These are phyloP conservation scores for Drosophila truncata DNA, from an alignment of 1,140 invertebrate genomes.

Conservation along the genomic window DNA sequence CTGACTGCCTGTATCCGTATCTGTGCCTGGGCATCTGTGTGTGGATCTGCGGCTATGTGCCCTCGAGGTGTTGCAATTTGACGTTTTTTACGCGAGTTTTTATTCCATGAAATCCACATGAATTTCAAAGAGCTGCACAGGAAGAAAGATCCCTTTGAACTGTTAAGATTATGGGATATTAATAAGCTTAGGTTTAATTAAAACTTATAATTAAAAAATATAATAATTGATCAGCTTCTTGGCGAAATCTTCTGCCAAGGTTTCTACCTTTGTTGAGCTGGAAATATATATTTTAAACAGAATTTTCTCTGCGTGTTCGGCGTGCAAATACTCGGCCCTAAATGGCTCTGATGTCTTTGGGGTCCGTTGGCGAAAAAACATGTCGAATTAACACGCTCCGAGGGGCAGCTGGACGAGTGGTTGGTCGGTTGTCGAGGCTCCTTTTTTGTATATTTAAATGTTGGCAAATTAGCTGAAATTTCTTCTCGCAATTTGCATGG, in stretches of 20 bases:
- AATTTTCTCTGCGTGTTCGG: conserved; percentile 40
- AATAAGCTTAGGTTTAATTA: background rate
- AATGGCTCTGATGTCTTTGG: conserved; percentile 65
- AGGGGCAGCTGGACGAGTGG: conserved; percentile 54
- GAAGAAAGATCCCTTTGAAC: background rate
- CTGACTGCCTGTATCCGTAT: conserved; percentile 14
- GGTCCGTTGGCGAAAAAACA: conserved; percentile 72
- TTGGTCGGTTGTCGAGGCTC: conserved; percentile 25
- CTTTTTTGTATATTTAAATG: conserved; percentile 76
- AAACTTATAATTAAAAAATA: too few relatives aligned
- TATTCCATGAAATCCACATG: conserved; percentile 79
- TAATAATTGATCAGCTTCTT: too few relatives aligned
- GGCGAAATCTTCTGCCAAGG: too few relatives aligned
- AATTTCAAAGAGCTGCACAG: conserved; percentile 47
- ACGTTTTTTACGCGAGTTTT: conserved; percentile 84
- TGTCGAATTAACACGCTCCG: conserved; percentile 85
- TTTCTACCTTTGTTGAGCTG: too few relatives aligned
- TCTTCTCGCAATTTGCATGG: conserved; percentile 72
- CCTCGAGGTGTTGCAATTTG: conserved; percentile 85
- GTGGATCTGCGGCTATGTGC: conserved; percentile 58
- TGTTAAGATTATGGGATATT: background rate
- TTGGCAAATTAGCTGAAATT: conserved; percentile 81
- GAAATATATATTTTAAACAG: too few relatives aligned
- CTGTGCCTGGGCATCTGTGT: conserved; percentile 13
- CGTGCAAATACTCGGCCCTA: conserved; percentile 83